Evolutionary conservation across 2,888 invertebrate species (phyloP).

Genomic region (Agrenia bidenticulata): DNA sequence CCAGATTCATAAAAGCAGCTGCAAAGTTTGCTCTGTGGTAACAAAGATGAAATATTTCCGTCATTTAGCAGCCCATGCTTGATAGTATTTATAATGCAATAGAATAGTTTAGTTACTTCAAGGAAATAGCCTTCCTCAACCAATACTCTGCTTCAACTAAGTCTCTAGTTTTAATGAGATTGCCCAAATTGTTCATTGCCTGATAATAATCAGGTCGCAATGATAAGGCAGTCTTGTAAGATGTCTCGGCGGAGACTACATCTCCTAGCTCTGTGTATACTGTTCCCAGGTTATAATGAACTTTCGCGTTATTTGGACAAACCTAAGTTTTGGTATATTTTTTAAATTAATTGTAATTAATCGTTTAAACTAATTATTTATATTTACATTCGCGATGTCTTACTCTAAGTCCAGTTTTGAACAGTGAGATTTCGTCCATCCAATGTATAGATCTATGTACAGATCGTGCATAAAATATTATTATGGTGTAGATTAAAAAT

Average conservation of each 20-base stretch:
- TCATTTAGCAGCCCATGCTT: too few relatives aligned
- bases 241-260: slow-evolving; percentile 67
- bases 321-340: too few relatives aligned
- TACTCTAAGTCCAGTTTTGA: slow-evolving; percentile 64
- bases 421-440: slow-evolving; percentile 76
- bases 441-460: slow-evolving; percentile 73
- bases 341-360: too few relatives aligned
- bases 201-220: slow-evolving; percentile 81
- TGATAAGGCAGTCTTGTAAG: slow-evolving; percentile 77
- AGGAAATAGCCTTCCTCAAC: slow-evolving; percentile 69
- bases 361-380: too few relatives aligned
- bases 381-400: too few relatives aligned
- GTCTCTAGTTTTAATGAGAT: slow-evolving; percentile 73
- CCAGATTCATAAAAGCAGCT: slow-evolving; percentile 98
- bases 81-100: too few relatives aligned
- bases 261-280: slow-evolving; percentile 74
- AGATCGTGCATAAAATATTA: slow-evolving; percentile 56
- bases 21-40: slow-evolving; percentile 76
- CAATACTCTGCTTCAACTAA: slow-evolving; percentile 72
- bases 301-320: slow-evolving; percentile 93
- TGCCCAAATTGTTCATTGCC: slow-evolving; percentile 91
- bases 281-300: slow-evolving; percentile 86
- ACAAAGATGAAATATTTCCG: not conserved
- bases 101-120: slow-evolving; percentile 69
- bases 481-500: slow-evolving; percentile 49